Evolutionary conservation across 2,888 invertebrate genomes (phyloP), one percentile per base, ranked within the genome.

Genomic region (Isoperla grammatica): DNA sequence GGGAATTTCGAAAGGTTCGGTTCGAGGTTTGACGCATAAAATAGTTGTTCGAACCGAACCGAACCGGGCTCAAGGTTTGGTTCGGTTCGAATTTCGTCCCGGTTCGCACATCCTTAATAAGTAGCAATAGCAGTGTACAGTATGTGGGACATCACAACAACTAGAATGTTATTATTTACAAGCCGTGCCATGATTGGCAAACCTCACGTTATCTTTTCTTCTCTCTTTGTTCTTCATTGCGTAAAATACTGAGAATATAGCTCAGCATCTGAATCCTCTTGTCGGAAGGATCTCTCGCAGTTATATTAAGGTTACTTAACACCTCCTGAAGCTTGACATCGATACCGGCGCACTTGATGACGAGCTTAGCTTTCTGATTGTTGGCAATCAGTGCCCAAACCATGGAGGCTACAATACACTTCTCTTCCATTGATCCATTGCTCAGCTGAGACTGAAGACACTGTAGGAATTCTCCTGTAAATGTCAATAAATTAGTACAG

Each of bases 331-430:
- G 70, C 63, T 75, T 74, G 5, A 69, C 68, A 45, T 78, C 75
- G 42, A 81, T 70, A 19, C 78, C 77, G 2, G 76, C 74, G 48
- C 76, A 75, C 63, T 80, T 77, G 12, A 79, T 72, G n/a, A 77
- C 73, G 35, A 79, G 69, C 70, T 82, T 82, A 63, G 83, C 85
- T 74, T 83, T 83, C 66, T 86, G 86, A 68, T 83, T 85, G 69
- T 87, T 87, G 6, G 84, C 83, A 5, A 83, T 79, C 48, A 87
- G 68, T 0, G 85, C 79, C 86, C 87, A 87, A 0, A 85, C 76
- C 2, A 84, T 83, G 13, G 81, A 69, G 68, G 81, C 69, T 1
- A 75, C 74, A 15, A 74, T 70, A 61, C 73, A 74, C 62, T 78
- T 78, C 66, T 81, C 80, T 35, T 72, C 71, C 1, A 70, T 61